Conservation (phyloP, 2,888 invertebrate genomes). For the Drosophila peninsularis region DNA sequence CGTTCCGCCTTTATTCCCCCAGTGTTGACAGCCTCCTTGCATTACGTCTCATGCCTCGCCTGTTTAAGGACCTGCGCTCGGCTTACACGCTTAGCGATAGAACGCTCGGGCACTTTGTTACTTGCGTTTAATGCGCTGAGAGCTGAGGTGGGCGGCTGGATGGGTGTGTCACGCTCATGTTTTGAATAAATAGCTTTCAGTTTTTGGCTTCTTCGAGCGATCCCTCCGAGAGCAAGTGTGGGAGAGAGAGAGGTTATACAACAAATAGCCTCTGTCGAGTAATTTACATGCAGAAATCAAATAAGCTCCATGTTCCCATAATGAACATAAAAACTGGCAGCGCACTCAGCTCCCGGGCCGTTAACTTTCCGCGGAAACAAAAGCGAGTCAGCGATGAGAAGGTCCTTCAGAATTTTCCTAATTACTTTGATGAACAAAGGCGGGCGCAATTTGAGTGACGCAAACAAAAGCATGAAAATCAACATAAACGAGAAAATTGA, state of each 20-base stretch:
- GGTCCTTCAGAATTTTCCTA: constrained; percentile 72
- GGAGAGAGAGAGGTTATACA: constrained; percentile 45
- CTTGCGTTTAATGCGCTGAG: constrained; percentile 22
- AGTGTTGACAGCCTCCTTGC: constrained; percentile 41
- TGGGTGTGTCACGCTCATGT: constrained; percentile 34
- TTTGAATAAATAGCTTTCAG: constrained; percentile 63
- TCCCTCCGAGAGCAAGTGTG: constrained; percentile 2
- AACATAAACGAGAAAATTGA: constrained; percentile 68
- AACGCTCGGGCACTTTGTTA: constrained; percentile 29
- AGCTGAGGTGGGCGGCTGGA: not conserved
- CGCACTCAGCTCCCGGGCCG: constrained; percentile 10
- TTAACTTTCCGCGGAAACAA: constrained; percentile 30
- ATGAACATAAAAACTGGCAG: constrained; percentile 47
- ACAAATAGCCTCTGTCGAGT: constrained; percentile 70
- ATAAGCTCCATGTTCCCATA: constrained; percentile 72
- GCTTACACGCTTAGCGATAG: constrained; percentile 64
- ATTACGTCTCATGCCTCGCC: constrained; percentile 42
- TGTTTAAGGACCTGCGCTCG: constrained; percentile 71
- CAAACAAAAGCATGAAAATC: constrained; percentile 70
- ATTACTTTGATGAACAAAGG: constrained; percentile 80
- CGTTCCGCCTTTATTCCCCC: constrained; percentile 31
- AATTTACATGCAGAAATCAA: constrained; percentile 77
- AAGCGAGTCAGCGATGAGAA: constrained; percentile 42
- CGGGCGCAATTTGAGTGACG: constrained; percentile 62
- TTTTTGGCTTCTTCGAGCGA: constrained; percentile 51